These are phyloP conservation scores for Urechis unicinctus DNA, from an alignment of 2,888 invertebrate genomes.

Conservation along the genomic window DNA sequence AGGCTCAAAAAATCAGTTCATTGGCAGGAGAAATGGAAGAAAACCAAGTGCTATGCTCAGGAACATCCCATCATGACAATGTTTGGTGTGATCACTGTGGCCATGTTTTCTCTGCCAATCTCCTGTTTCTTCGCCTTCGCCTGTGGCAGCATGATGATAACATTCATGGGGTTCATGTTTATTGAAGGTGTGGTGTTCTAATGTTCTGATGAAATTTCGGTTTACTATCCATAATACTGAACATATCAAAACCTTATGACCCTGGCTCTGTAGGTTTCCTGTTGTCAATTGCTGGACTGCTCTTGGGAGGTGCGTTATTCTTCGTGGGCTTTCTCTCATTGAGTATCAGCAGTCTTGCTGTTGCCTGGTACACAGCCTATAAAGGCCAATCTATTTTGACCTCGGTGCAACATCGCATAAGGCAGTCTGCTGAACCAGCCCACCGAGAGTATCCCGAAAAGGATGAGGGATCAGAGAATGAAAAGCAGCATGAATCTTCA, in stretches of 20 bases:
- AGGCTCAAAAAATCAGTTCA: constrained; percentile 22
- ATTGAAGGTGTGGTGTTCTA: constrained; percentile 27
- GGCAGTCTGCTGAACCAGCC: too few species aligned
- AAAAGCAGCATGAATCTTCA: too few species aligned
- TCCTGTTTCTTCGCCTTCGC: constrained; percentile 28
- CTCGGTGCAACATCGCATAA: not conserved
- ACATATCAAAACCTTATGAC: not conserved
- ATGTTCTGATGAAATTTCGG: not conserved
- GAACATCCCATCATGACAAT: constrained; percentile 30
- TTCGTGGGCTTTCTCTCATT: constrained; percentile 23
- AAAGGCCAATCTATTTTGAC: not conserved
- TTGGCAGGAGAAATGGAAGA: constrained; percentile 21
- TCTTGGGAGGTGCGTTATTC: constrained; percentile 28
- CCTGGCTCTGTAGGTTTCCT: constrained; percentile 24
- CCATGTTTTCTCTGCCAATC: constrained; percentile 30
- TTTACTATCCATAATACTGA: not conserved
- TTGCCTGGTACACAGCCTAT: constrained; percentile 6
- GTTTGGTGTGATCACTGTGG: constrained; percentile 24
- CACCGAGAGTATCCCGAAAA: too few species aligned
- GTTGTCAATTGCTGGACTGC: constrained; percentile 25
- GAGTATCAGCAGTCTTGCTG: constrained; percentile 22
- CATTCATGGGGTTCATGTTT: constrained; percentile 29
- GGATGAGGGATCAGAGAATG: too few species aligned
- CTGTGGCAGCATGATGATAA: constrained; percentile 23
- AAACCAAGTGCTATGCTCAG: constrained; percentile 20